These are phyloP conservation scores for Stegastes partitus DNA, from an alignment of 2,113 vertebrate genomes.

Conservation along the genomic window DNA sequence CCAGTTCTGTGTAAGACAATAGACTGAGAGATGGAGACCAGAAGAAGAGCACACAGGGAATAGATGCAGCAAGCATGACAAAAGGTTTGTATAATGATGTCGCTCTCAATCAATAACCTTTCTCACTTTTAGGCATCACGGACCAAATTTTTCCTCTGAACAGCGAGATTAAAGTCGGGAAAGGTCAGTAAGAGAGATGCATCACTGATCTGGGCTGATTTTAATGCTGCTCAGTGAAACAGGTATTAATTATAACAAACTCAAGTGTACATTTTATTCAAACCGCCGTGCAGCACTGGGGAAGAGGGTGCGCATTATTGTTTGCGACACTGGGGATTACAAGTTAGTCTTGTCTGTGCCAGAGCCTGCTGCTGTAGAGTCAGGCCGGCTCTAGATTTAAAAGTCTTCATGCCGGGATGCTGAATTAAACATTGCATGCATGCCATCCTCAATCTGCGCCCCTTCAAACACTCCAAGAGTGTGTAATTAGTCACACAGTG, in stretches of 20 bases:
- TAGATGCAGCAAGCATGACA: conserved; percentile 43
- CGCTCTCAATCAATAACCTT: conserved; percentile 56
- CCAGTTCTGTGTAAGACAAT: conserved; percentile 40
- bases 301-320: conserved; percentile 36
- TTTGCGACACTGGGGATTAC: conserved; percentile 57
- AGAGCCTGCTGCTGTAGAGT: conserved; percentile 57
- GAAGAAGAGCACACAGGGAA: conserved; percentile 19
- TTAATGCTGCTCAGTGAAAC: conserved; percentile 26
- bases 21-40: conserved; percentile 23
- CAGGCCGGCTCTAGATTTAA: conserved; percentile 59
- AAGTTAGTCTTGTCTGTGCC: conserved; percentile 52
- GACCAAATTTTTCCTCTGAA: conserved; percentile 10
- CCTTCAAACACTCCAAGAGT: conserved; percentile 70
- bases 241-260: conserved; percentile 15
- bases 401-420: conserved; percentile 59
- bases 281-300: conserved; percentile 25
- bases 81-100: conserved; percentile 62
- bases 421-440: conserved; percentile 76
- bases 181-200: conserved; percentile 16
- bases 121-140: conserved; percentile 29
- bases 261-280: conserved; percentile 17
- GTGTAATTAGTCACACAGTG: conserved; percentile 72
- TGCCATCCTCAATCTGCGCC: conserved; percentile 71
- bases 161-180: conserved; percentile 36
- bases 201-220: conserved; percentile 4